phyloP scores from a whole-genome alignment of 2,113 vertebrate genomes.

The Tretioscincus oriximinensis region DNA sequence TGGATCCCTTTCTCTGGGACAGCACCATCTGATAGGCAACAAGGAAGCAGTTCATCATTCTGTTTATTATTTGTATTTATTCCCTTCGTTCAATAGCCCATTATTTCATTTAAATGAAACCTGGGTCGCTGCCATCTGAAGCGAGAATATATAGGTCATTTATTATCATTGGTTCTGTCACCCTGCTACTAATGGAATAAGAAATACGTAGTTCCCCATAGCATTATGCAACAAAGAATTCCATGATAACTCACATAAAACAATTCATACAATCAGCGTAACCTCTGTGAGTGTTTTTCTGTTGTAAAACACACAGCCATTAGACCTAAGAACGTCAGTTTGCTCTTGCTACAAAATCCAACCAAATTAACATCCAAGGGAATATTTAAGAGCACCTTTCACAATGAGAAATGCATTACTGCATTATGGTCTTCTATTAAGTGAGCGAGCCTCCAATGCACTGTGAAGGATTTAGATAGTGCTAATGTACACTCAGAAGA shows the following conservation, averaged over 20 bases:
- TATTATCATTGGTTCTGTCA: background rate
- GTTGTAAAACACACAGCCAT: slow-evolving; percentile 68
- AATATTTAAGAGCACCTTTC: slow-evolving; percentile 55
- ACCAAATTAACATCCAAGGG: slow-evolving; percentile 53
- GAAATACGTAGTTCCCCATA: slow-evolving; percentile 45
- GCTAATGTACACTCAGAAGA: slow-evolving; percentile 26
- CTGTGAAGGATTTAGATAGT: slow-evolving; percentile 52
- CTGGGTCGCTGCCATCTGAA: slow-evolving; percentile 4
- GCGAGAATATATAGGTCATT: background rate
- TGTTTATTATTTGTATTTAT: too few relatives aligned
- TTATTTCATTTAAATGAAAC: background rate
- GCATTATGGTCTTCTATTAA: slow-evolving; percentile 31
- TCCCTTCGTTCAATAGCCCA: too few relatives aligned
- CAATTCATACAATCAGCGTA: slow-evolving; percentile 66
- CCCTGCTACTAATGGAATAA: slow-evolving; percentile 39
- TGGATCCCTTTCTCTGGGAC: too few relatives aligned
- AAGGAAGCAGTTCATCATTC: background rate
- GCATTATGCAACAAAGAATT: slow-evolving; percentile 54
- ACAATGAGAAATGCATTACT: slow-evolving; percentile 58
- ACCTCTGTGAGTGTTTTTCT: slow-evolving; percentile 63
- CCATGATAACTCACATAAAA: slow-evolving; percentile 56
- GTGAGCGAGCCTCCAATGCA: slow-evolving; percentile 23
- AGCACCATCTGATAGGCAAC: too few relatives aligned
- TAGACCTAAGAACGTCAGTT: slow-evolving; percentile 72
- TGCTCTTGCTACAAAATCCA: slow-evolving; percentile 52